phyloP scores from a whole-genome alignment of 2,113 vertebrate species.

The Rhipidura dahli region DNA sequence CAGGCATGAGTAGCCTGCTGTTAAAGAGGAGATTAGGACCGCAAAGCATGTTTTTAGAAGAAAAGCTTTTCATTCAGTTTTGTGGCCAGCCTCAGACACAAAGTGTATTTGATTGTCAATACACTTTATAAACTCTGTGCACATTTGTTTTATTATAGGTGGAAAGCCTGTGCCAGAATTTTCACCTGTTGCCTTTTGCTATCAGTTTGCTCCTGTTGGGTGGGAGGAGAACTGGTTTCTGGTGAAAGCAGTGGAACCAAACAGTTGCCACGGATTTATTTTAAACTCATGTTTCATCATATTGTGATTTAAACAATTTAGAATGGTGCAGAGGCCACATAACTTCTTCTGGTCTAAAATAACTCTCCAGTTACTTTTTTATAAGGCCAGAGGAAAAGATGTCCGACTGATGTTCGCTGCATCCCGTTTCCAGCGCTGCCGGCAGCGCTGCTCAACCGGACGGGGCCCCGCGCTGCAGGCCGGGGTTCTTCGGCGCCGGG shows the following conservation, averaged over 20 bases:
- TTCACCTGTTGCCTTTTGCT: background rate
- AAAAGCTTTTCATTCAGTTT: background rate
- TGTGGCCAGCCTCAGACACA: background rate
- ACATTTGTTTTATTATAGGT: background rate
- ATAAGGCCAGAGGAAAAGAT: background rate
- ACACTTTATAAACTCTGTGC: fast-evolving
- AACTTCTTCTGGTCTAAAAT: background rate
- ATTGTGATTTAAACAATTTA: background rate
- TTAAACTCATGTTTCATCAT: background rate
- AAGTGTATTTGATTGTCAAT: background rate
- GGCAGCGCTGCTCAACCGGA: background rate
- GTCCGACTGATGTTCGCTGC: background rate
- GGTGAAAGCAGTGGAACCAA: background rate
- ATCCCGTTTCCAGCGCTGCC: background rate
- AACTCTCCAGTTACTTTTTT: background rate
- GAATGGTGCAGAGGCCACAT: background rate
- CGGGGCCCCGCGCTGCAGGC: background rate
- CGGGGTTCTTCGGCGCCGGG: background rate
- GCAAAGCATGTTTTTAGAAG: background rate
- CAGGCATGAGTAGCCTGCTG: background rate
- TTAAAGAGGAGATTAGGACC: background rate
- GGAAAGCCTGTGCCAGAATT: background rate
- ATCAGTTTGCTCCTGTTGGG: background rate
- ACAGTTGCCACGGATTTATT: background rate
- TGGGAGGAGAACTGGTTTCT: background rate